A percentile compares a stretch with the other conserved stretches of the same genome.
Conservation (phyloP, 2,888 invertebrate genomes). For the Scaptomyza reducta region DNA sequence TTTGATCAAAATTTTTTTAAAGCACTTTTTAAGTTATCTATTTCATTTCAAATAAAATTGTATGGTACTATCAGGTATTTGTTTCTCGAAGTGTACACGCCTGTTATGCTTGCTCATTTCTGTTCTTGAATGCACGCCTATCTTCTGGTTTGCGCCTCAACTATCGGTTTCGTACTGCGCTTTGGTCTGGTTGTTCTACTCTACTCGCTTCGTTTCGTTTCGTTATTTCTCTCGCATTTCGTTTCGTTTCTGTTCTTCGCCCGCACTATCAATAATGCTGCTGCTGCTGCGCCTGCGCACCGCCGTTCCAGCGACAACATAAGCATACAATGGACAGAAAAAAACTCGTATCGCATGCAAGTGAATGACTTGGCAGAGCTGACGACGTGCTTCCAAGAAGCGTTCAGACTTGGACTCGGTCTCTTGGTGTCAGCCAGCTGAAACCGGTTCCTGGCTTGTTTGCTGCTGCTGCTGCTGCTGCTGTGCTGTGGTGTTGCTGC, state of each 20-base stretch:
- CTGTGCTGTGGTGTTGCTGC: conserved; percentile 3
- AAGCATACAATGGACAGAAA: conserved; percentile 42
- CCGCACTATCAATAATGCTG: conserved; percentile 64
- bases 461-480: conserved; percentile 2
- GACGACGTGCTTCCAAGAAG: conserved; percentile 77
- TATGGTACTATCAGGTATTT: no score
- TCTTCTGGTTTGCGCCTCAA: conserved; percentile 15
- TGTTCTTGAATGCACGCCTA: conserved; percentile 54
- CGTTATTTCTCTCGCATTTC: conserved; percentile 16
- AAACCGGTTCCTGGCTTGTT: conserved; percentile 58
- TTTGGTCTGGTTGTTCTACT: conserved; percentile 29
- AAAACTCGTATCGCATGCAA: conserved; percentile 76
- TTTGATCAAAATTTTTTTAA: no score
- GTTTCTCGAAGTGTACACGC: not conserved
- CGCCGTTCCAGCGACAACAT: conserved; percentile 32
- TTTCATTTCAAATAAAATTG: no score
- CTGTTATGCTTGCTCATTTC: conserved; percentile 36
- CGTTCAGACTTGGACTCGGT: conserved; percentile 30
- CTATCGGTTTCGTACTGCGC: conserved; percentile 42
- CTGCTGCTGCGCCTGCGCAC: conserved; percentile 60
- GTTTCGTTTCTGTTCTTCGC: conserved; percentile 60
- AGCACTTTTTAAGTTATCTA: no score
- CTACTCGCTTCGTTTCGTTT: conserved; percentile 36
- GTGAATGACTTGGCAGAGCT: conserved; percentile 72
- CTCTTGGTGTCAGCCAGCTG: conserved; percentile 32